Conservation (phyloP, 2,888 invertebrate species). For the Leptopilina drosophilae region DNA sequence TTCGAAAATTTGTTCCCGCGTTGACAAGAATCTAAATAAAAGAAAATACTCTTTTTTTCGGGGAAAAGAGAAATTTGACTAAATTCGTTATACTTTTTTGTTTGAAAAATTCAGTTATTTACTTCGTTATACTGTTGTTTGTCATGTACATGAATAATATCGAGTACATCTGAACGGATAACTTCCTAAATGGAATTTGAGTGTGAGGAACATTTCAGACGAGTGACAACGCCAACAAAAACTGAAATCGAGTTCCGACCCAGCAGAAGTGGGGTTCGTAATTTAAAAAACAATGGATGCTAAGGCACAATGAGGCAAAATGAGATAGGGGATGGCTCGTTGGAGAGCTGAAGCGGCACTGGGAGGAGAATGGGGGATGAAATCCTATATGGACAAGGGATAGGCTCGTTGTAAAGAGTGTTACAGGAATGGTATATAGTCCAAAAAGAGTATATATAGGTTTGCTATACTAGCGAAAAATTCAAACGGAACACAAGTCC, state of each 20-base stretch:
- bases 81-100: background rate
- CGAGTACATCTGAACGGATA: slow-evolving; percentile 51
- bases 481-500: slow-evolving; percentile 58
- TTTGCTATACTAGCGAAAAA: slow-evolving; percentile 65
- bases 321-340: slow-evolving; percentile 74
- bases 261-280: slow-evolving; percentile 74
- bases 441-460: slow-evolving; percentile 48
- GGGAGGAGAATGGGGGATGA: slow-evolving; percentile 66
- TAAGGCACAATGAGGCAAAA: slow-evolving; percentile 76
- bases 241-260: slow-evolving; percentile 73
- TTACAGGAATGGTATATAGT: slow-evolving; percentile 61
- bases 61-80: background rate
- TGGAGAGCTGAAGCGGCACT: slow-evolving; percentile 64
- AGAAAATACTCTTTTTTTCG: too few relatives aligned
- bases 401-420: slow-evolving; percentile 55
- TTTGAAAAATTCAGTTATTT: slow-evolving; percentile 7
- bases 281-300: slow-evolving; percentile 76
- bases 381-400: slow-evolving; percentile 72
- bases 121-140: slow-evolving; percentile 50
- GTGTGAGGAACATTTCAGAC: slow-evolving; percentile 70
- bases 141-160: slow-evolving; percentile 49
- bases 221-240: slow-evolving; percentile 71
- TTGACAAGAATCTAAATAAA: background rate
- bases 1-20: too few relatives aligned
- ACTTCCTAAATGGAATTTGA: slow-evolving; percentile 64